Evolutionary conservation across 2,797 vertebrate genomes (phyloP).

Genomic region (Sphaeramia orbicularis): DNA sequence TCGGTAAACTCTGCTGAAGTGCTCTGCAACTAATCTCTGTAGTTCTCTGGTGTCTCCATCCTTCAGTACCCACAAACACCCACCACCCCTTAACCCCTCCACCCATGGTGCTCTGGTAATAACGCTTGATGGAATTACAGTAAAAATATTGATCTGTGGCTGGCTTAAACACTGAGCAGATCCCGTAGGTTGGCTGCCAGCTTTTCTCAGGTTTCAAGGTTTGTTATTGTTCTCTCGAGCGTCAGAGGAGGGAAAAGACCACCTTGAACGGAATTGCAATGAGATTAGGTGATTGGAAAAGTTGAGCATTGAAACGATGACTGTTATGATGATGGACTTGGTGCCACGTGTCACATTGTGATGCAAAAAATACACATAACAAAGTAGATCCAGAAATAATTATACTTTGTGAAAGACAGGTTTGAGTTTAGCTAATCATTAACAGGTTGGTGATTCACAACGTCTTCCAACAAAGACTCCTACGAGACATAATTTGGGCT

Average conservation of each 20-base stretch:
- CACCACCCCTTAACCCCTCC: neutral
- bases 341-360: too few relatives aligned
- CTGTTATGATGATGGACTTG: too few relatives aligned
- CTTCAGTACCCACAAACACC: slow-evolving; percentile 24
- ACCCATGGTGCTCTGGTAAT: slow-evolving; percentile 30
- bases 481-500: too few relatives aligned
- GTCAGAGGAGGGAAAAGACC: slow-evolving; percentile 17
- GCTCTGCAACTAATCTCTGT: slow-evolving; percentile 40
- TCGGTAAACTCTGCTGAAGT: slow-evolving; percentile 30
- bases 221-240: slow-evolving; percentile 48
- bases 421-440: too few relatives aligned
- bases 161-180: slow-evolving; percentile 44
- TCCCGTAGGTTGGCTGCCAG: slow-evolving; percentile 25
- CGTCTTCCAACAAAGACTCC: too few relatives aligned
- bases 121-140: slow-evolving; percentile 64
- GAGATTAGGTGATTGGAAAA: neutral
- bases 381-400: too few relatives aligned
- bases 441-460: too few relatives aligned
- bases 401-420: too few relatives aligned
- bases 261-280: slow-evolving; percentile 32
- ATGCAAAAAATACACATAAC: too few relatives aligned
- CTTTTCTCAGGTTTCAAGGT: slow-evolving; percentile 40
- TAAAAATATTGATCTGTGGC: slow-evolving; percentile 70
- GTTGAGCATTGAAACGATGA: too few relatives aligned
- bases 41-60: slow-evolving; percentile 8